phyloP scores from a whole-genome alignment of 2,888 invertebrate genomes.

The Dasypolia templi region DNA sequence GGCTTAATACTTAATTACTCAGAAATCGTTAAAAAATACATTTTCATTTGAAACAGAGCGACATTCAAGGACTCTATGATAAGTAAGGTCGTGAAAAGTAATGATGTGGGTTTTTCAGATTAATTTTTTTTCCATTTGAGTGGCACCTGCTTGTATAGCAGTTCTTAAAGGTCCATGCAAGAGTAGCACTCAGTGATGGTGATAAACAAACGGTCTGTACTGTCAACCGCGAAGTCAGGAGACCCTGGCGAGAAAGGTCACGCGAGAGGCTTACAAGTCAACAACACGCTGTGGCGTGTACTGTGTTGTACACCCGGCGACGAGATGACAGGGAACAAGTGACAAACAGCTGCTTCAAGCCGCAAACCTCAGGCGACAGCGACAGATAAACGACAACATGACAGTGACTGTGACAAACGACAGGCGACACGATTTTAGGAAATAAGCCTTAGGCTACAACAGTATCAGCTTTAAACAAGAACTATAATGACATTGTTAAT shows the following conservation, averaged over 20 bases:
- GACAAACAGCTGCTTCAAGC: background rate
- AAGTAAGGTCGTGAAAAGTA: background rate
- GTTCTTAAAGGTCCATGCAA: background rate
- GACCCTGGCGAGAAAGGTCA: background rate
- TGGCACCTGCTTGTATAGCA: background rate
- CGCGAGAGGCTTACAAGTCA: background rate
- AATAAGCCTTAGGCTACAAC: no score
- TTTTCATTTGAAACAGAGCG: conserved; percentile 16
- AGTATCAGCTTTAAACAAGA: background rate
- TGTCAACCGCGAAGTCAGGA: background rate
- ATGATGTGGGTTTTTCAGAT: background rate
- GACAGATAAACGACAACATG: no score
- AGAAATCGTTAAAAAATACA: background rate
- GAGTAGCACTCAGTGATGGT: background rate
- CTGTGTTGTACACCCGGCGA: background rate
- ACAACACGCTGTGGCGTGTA: background rate
- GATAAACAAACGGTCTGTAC: background rate
- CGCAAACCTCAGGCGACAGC: background rate
- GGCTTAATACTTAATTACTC: background rate
- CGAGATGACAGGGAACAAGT: background rate
- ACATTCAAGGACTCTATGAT: background rate
- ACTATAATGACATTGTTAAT: background rate
- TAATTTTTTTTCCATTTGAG: background rate
- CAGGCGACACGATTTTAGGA: no score
- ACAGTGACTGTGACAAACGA: no score